Evolutionary conservation across 2,888 invertebrate genomes (phyloP).

Genomic region (Panzeria rudis): DNA sequence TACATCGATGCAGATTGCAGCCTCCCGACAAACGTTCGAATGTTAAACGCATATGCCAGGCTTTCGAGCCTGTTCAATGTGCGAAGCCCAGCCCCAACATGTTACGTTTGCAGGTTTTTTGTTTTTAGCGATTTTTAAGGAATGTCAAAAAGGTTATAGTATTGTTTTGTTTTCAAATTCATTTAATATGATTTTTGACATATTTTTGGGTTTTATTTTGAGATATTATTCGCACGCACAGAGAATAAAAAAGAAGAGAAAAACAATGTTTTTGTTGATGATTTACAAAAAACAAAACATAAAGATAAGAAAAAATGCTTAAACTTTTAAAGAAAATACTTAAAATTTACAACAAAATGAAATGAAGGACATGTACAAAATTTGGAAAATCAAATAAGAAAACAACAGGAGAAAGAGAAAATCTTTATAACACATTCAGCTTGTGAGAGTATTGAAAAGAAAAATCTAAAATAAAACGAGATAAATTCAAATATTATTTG

Average conservation of each 20-base stretch:
- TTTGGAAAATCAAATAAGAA: slow-evolving; percentile 36
- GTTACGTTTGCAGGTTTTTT: slow-evolving; percentile 39
- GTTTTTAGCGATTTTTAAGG: slow-evolving; percentile 35
- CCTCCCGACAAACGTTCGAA: slow-evolving; percentile 96
- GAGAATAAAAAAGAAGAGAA: slow-evolving; percentile 83
- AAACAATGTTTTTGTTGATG: slow-evolving; percentile 84
- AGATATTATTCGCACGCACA: slow-evolving; percentile 79
- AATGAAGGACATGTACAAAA: slow-evolving; percentile 56
- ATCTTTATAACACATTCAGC: slow-evolving; percentile 36
- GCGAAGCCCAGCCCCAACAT: not conserved
- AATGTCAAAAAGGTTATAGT: slow-evolving; percentile 65
- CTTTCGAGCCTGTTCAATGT: slow-evolving; percentile 93
- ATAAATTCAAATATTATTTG: slow-evolving; percentile 4
- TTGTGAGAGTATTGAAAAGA: not conserved
- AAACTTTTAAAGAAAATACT: slow-evolving; percentile 58
- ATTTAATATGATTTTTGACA: slow-evolving; percentile 63
- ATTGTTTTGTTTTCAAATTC: slow-evolving; percentile 58
- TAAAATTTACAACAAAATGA: slow-evolving; percentile 63
- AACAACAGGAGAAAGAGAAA: slow-evolving; percentile 17
- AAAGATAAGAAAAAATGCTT: slow-evolving; percentile 69
- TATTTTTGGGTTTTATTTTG: slow-evolving; percentile 65
- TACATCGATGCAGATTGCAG: slow-evolving; percentile 96
- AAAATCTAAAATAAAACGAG: slow-evolving; percentile 14
- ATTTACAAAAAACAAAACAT: slow-evolving; percentile 82
- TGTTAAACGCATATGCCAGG: slow-evolving; percentile 97